Evolutionary conservation across 2,113 vertebrate genomes (phyloP).

Genomic region (Anthoscopus minutus): DNA sequence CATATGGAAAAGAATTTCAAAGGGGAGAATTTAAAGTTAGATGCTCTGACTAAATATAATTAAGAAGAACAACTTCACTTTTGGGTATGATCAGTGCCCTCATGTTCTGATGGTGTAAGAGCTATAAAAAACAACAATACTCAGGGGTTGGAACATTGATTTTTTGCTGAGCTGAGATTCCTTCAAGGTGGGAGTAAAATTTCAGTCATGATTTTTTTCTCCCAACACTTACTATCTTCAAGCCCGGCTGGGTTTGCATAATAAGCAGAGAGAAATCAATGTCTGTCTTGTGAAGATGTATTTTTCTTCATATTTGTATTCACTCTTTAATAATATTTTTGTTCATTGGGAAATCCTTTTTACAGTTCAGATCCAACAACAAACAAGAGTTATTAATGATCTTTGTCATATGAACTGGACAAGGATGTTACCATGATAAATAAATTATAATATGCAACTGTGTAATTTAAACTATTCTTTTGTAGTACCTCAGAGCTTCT

Average conservation of each 20-base stretch:
- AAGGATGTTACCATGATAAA: background rate
- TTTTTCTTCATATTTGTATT: background rate
- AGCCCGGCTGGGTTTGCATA: background rate
- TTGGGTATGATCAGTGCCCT: background rate
- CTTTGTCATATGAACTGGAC: background rate
- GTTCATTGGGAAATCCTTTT: background rate
- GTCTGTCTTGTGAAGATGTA: background rate
- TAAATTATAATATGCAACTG: background rate
- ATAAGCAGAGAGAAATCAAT: background rate
- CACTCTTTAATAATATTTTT: background rate
- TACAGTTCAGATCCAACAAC: background rate
- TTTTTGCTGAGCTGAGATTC: background rate
- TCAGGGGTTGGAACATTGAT: background rate
- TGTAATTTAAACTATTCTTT: background rate
- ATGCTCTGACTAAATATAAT: background rate
- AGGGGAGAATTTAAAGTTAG: background rate
- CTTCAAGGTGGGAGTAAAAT: background rate
- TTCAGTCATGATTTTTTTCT: background rate
- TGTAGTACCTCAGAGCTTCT: background rate
- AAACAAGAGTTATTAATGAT: background rate
- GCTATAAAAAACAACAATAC: background rate
- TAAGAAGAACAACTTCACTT: background rate
- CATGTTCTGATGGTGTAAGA: background rate
- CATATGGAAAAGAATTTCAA: background rate
- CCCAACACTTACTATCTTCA: background rate